These are phyloP conservation scores for Haliaeetus vocifer DNA, from an alignment of 2,797 vertebrate genomes.

Conservation along the genomic window DNA sequence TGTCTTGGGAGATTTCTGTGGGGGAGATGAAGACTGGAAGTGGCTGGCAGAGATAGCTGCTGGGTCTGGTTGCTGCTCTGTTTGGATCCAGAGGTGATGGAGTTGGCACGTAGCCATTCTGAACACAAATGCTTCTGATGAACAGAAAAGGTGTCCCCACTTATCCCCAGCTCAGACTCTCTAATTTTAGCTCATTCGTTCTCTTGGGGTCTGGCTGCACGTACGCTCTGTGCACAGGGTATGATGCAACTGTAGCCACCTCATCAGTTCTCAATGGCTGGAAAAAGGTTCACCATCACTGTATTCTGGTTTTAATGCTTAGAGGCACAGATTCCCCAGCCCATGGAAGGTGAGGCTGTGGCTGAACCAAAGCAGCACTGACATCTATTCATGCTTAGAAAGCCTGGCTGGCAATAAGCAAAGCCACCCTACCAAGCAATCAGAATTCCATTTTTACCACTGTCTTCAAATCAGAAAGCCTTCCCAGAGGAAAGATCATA, in stretches of 20 bases:
- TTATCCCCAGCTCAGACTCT: background rate
- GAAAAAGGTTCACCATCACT: background rate
- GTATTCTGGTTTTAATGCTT: background rate
- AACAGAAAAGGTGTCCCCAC: background rate
- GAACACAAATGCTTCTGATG: conserved; percentile 2
- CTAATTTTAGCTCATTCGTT: conserved; percentile 49
- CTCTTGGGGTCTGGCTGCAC: background rate
- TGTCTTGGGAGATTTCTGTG: background rate
- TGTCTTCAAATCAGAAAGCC: background rate
- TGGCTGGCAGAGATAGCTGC: background rate
- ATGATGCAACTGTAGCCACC: conserved; percentile 63
- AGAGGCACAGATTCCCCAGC: background rate
- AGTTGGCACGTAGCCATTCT: background rate
- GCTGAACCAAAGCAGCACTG: background rate
- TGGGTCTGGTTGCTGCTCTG: background rate
- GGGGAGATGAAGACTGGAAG: background rate
- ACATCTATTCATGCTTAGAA: background rate
- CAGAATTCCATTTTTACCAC: background rate
- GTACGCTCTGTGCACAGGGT: background rate
- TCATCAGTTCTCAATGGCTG: conserved; percentile 31
- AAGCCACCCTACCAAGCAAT: background rate
- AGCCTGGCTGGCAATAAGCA: background rate
- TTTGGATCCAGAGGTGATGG: background rate
- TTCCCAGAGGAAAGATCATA: background rate
- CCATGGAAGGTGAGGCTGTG: background rate